A percentile compares a stretch with the other conserved stretches of the same genome.
phyloP scores from a whole-genome alignment of 1,140 invertebrate genomes.

The Linepithema humile region DNA sequence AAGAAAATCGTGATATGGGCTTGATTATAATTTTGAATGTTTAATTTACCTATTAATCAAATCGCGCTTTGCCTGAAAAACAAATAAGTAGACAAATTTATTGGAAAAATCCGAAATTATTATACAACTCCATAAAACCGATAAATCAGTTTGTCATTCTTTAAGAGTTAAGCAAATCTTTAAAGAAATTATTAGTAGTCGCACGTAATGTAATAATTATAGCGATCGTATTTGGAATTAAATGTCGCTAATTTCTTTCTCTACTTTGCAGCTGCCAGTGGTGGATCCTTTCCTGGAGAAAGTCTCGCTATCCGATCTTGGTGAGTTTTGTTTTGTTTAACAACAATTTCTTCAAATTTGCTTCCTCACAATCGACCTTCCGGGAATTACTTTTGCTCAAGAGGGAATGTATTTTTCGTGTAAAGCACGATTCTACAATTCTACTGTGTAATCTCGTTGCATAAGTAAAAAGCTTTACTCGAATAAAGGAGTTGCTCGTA shows the following conservation, averaged over 20 bases:
- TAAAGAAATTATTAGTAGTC: neutral
- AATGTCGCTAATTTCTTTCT: constrained; percentile 35
- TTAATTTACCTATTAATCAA: too few relatives aligned
- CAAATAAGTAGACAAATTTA: too few relatives aligned
- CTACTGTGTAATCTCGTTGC: neutral
- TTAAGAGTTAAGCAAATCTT: too few relatives aligned
- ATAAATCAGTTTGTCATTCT: too few relatives aligned
- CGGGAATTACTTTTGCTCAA: neutral
- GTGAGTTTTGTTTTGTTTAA: constrained; percentile 86
- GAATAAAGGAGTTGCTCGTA: neutral
- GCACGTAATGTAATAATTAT: neutral
- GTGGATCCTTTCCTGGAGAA: constrained; percentile 95
- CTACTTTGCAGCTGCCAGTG: constrained; percentile 91
- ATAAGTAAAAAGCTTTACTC: neutral
- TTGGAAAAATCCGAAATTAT: too few relatives aligned
- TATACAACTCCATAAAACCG: too few relatives aligned
- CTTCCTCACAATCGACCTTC: neutral
- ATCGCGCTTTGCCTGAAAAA: too few relatives aligned
- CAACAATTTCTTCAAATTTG: neutral
- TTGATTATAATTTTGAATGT: too few relatives aligned
- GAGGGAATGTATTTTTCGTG: neutral
- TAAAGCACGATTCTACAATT: neutral
- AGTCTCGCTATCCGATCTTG: constrained; percentile 92
- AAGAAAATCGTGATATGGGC: too few relatives aligned
- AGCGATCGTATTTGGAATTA: neutral